Percentiles rank a stretch among this genome's conserved stretches.
These are phyloP conservation scores for Addax nasomaculatus DNA, from an alignment of 2,113 vertebrate species.

Conservation along the genomic window DNA sequence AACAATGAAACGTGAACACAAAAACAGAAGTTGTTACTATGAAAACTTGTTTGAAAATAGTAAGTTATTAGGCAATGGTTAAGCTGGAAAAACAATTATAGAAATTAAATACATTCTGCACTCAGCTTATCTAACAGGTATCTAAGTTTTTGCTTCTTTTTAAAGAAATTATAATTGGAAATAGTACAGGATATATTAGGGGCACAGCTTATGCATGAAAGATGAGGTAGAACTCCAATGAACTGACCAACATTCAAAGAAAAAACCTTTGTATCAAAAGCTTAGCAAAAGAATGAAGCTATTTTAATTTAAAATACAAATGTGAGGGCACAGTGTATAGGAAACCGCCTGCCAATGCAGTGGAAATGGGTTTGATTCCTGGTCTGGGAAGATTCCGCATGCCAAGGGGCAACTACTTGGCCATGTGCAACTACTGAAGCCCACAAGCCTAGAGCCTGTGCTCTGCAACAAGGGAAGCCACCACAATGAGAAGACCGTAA, in stretches of 20 bases:
- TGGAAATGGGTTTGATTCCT: background rate
- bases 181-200: background rate
- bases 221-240: background rate
- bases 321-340: background rate
- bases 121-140: background rate
- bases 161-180: conserved; percentile 3
- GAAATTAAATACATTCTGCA: background rate
- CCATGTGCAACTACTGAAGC: background rate
- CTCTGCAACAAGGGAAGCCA: background rate
- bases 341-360: background rate
- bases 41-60: background rate
- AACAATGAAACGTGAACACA: background rate
- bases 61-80: background rate
- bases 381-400: background rate
- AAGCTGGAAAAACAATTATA: conserved; percentile 2
- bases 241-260: background rate
- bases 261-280: background rate
- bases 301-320: background rate
- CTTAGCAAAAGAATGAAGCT: background rate
- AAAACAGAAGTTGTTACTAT: background rate
- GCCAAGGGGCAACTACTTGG: background rate
- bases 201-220: background rate
- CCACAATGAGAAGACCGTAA: background rate
- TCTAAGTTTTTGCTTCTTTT: conserved; percentile 22
- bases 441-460: background rate